These are phyloP conservation scores for Nerophis lumbriciformis DNA, from an alignment of 2,113 vertebrate genomes.

Conservation along the genomic window DNA sequence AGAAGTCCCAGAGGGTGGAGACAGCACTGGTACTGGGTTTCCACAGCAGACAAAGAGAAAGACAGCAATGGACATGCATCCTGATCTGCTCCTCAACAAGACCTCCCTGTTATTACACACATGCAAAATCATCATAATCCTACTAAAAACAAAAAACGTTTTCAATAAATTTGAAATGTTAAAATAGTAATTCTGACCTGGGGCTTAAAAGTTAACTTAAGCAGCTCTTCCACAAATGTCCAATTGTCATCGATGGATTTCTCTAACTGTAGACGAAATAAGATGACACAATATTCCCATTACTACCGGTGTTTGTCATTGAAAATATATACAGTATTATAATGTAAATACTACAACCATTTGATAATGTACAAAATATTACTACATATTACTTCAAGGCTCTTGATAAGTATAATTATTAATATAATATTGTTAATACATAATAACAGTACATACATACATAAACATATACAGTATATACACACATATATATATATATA, in stretches of 20 bases:
- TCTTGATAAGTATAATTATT: too few species aligned
- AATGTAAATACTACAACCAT: not conserved
- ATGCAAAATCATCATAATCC: not conserved
- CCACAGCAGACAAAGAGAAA: slow-evolving; percentile 84
- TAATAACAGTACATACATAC: too few species aligned
- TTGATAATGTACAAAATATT: not conserved
- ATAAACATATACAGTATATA: too few species aligned
- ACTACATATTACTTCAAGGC: too few species aligned
- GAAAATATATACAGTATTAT: not conserved
- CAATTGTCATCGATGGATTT: slow-evolving; percentile 81
- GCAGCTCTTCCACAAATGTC: slow-evolving; percentile 82
- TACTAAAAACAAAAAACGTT: not conserved
- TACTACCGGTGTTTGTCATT: not conserved
- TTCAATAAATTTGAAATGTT: not conserved
- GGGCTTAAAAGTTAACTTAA: slow-evolving; percentile 77
- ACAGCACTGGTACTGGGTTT: slow-evolving; percentile 76
- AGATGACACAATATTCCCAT: not conserved
- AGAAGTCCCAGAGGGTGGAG: slow-evolving; percentile 90
- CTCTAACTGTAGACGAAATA: slow-evolving; percentile 59
- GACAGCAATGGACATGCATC: slow-evolving; percentile 91
- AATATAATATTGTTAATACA: too few species aligned
- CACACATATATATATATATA: too few species aligned
- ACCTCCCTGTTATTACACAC: slow-evolving; percentile 38
- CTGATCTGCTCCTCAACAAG: slow-evolving; percentile 84
- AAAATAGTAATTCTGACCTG: slow-evolving; percentile 70